Evolutionary conservation across 2,888 invertebrate genomes (phyloP).

Genomic region (Epistrophe eligans): DNA sequence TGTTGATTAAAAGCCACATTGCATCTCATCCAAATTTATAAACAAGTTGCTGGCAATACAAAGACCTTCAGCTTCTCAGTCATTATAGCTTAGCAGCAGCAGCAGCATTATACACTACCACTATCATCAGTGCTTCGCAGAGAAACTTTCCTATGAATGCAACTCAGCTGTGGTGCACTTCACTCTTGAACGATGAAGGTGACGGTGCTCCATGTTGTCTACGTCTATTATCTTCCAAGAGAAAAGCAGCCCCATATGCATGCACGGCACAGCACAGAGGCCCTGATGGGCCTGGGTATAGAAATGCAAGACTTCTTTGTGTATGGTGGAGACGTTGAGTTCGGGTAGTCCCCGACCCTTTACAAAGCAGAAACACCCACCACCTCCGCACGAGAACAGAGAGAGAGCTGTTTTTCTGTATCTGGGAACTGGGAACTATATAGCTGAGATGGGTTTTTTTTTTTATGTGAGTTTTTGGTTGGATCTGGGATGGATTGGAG

Average conservation of each 20-base stretch:
- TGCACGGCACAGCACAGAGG: neutral
- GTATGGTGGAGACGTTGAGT: conserved; percentile 9
- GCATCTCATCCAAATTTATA: conserved; percentile 65
- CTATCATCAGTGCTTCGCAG: neutral
- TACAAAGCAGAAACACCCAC: conserved; percentile 46
- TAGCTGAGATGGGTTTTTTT: conserved; percentile 6
- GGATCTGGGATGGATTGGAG: conserved; percentile 16
- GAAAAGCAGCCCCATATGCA: conserved; percentile 57
- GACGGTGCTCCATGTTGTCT: conserved; percentile 71
- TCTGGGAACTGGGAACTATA: conserved; percentile 55
- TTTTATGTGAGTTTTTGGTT: conserved; percentile 50
- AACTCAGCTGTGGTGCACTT: conserved; percentile 61
- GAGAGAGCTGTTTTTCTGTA: conserved; percentile 52
- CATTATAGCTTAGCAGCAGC: conserved; percentile 9
- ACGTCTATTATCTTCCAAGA: conserved; percentile 67
- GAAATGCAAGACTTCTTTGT: conserved; percentile 46
- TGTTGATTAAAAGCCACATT: conserved; percentile 65
- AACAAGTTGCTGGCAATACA: conserved; percentile 68
- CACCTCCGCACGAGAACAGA: conserved; percentile 10
- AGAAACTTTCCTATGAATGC: conserved; percentile 58
- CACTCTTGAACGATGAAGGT: conserved; percentile 76
- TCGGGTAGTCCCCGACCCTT: conserved; percentile 55
- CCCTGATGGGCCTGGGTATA: conserved; percentile 22
- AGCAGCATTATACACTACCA: conserved; percentile 4
- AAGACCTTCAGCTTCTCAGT: conserved; percentile 25